Base-by-base conservation (phyloP, 2,888 invertebrate species). In the Spilosoma lubricipeda region DNA sequence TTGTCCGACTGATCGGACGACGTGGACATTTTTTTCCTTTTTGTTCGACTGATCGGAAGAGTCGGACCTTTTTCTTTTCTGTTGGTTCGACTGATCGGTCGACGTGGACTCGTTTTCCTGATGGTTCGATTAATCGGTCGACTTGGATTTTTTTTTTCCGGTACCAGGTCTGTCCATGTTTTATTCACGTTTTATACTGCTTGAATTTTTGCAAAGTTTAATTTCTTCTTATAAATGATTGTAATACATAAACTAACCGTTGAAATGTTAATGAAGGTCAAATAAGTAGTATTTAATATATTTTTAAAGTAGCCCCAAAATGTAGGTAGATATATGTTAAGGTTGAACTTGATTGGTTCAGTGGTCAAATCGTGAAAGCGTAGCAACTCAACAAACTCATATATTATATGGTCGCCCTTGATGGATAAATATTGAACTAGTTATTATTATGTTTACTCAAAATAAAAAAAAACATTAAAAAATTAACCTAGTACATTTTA, bases 151-250 rank as follows among this genome's bases (percentile, higher is more conserved):
- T n/a, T n/a, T n/a, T n/a, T n/a, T n/a, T n/a, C n/a, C n/a, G n/a
- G n/a, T n/a, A n/a, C n/a, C 33, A 75, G 65, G 66, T 74, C 76
- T 80, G 76, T 71, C 73, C 81, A 76, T 76, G 76, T 76, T 74
- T 81, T 78, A 81, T 80, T 80, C 72, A 74, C 72, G 67, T 65
- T 70, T 65, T 70, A 52, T 59, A 67, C 74, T 42, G 73, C 65
- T 74, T 52, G 36, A 42, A 20, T 18, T 39, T 48, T 63, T 65
- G 20, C 2, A 9, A 5, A 30, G 20, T 11, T 20, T 65, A 33
- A 39, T 64, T 36, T 36, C 45, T 69, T 23, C 5, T 18, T 27
- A 11, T 11, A 59, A 30, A 18, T 48, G 36, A 18, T 45, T 59
- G 15, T 15, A 30, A 18, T 63, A 63, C 7, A 30, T 27, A 59